Conservation (phyloP, 2,888 invertebrate species). For the Eudasyphora cyanicolor region DNA sequence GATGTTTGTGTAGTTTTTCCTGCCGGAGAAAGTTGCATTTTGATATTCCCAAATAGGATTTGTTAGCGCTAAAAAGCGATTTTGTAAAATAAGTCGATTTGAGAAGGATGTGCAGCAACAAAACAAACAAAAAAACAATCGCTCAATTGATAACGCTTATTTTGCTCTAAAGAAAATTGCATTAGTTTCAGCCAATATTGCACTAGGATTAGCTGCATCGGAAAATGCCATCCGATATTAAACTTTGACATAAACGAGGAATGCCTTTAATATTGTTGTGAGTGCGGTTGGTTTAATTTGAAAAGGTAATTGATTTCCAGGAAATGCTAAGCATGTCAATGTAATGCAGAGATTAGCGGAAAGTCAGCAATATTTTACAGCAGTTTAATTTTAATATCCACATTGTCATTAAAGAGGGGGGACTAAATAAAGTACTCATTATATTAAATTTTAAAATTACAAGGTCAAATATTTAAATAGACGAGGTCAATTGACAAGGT, state of each 20-base stretch:
- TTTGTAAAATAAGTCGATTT: constrained; percentile 26
- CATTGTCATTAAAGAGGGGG: no score
- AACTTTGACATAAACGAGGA: background rate
- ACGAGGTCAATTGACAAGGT: no score
- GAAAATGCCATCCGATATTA: background rate
- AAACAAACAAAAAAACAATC: background rate
- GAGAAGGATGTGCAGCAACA: background rate
- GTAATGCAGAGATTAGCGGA: background rate
- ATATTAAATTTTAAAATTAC: no score
- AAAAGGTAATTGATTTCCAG: background rate
- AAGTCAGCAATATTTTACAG: no score
- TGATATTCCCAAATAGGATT: constrained; percentile 27
- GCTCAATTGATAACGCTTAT: constrained; percentile 5
- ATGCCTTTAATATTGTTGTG: background rate
- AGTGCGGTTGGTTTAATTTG: no score
- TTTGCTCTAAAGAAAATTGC: background rate
- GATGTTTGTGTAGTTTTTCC: background rate
- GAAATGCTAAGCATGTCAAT: background rate
- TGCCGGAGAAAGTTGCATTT: background rate
- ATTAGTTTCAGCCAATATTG: constrained; percentile 28
- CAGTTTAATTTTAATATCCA: no score
- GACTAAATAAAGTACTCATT: no score
- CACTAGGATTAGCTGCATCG: background rate
- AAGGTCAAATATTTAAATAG: no score
- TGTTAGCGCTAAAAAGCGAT: constrained; percentile 31